These are phyloP conservation scores for Rhinoptilus africanus DNA, from an alignment of 2,113 vertebrate species.

Conservation along the genomic window DNA sequence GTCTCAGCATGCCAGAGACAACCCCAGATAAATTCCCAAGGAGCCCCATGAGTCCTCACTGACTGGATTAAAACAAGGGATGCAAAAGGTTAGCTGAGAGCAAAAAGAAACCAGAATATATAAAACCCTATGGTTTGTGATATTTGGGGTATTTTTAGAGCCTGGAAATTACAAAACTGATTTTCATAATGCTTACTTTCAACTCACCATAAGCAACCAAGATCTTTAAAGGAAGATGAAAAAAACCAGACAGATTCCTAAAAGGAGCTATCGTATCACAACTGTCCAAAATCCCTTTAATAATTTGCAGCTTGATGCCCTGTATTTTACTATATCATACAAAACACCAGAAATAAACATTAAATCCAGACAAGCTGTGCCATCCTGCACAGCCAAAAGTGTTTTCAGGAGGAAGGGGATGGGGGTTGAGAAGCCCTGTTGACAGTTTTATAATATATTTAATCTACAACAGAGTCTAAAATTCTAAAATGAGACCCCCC, in stretches of 20 bases:
- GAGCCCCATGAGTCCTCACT: neutral
- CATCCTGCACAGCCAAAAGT: neutral
- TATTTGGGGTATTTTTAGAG: neutral
- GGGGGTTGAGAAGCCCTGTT: neutral
- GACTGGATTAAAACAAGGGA: neutral
- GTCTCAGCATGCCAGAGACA: neutral
- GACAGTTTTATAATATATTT: neutral
- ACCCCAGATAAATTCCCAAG: neutral
- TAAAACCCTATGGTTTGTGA: neutral
- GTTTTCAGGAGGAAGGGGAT: neutral
- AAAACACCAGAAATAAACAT: slow-evolving; percentile 50
- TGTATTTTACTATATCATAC: neutral
- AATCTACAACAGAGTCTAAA: neutral
- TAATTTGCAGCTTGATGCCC: neutral
- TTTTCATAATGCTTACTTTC: neutral
- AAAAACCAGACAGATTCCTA: neutral
- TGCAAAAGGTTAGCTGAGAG: neutral
- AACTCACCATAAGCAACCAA: neutral
- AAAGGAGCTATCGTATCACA: neutral
- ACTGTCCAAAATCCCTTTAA: slow-evolving; percentile 2
- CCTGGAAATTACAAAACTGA: neutral
- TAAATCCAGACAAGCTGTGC: slow-evolving; percentile 25
- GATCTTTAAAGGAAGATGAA: neutral
- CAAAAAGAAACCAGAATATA: neutral
- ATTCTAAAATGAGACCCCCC: neutral